Conservation (phyloP, 2,113 vertebrate genomes). For the Salvelinus fontinalis region DNA sequence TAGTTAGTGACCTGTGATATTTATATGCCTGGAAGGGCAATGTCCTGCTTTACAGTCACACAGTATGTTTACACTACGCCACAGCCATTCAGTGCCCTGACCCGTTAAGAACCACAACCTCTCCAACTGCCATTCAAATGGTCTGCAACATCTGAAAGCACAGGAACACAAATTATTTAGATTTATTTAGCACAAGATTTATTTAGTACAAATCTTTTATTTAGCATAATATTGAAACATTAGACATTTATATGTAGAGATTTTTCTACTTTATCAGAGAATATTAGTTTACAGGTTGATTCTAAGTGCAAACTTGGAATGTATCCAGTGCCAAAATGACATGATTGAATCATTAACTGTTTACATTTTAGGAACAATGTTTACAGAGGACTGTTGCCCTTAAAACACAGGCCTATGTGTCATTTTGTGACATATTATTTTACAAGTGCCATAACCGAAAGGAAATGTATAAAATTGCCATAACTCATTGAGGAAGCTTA, state of each 20-base stretch:
- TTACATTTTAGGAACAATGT: constrained; percentile 44
- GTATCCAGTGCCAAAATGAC: constrained; percentile 39
- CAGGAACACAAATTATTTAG: constrained; percentile 6
- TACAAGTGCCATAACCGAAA: constrained; percentile 53
- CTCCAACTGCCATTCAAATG: constrained; percentile 16
- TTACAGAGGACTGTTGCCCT: constrained; percentile 18
- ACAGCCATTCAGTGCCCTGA: neutral
- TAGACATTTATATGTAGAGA: too few species aligned
- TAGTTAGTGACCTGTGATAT: constrained; percentile 24
- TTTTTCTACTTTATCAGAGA: neutral
- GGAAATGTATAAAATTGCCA: constrained; percentile 47
- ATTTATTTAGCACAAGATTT: constrained; percentile 18
- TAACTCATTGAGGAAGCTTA: neutral
- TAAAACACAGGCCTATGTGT: constrained; percentile 7
- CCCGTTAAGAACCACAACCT: neutral
- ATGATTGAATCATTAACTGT: constrained; percentile 26
- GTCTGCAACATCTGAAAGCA: constrained; percentile 36
- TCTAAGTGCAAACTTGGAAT: constrained; percentile 48
- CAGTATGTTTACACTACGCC: constrained; percentile 12
- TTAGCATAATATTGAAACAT: too few species aligned
- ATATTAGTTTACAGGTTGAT: constrained; percentile 31
- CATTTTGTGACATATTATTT: constrained; percentile 27
- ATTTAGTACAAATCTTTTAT: neutral
- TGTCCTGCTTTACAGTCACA: constrained; percentile 10
- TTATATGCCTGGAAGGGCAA: constrained; percentile 16